Evolutionary conservation across 2,888 invertebrate species (phyloP), one percentile per base, ranked within the genome.

Genomic region (Polymixis flavicincta): DNA sequence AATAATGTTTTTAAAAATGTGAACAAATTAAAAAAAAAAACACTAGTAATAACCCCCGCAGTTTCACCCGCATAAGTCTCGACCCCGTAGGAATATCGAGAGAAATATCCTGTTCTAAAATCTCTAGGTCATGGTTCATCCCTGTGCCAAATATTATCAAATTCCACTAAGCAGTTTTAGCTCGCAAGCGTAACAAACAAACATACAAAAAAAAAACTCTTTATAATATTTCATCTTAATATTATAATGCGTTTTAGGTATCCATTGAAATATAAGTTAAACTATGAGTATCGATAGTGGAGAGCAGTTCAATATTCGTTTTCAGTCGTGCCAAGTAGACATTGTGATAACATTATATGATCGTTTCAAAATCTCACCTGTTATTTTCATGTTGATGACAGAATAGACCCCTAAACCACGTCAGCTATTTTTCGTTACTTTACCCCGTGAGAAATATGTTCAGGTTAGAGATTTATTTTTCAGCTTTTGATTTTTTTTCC

Each of bases 391-490:
- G 5, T 8, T 11, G 66, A n/a, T 67, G 32, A 19, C 22, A 68
- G 72, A 72, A 72, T 72, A 65, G 17, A 28, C 60, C 68, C 63
- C 59, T 2, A 19, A 55, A 64, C 42, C 22, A 64, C 72, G 67
- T 59, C 72, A 55, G n/a, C 54, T 11, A 50, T 72, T 60, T 80
- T 83, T 68, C 42, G 52, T 64, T 55, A 64, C 50, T 67, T n/a
- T 45, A 78, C 50, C 32, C 57, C 28, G 72, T 78, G 59, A 71
- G 59, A 78, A 71, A 72, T 78, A 32, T 72, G 68, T 83, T 83
- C 45, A 80, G 63, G 55, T 54, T 59, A 67, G n/a, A 60, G 55
- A 45, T 78, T 67, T 57, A 82, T 82, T 63, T 70, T 75, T 45
- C 52, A 67, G 55, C 6, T 50, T 75, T 65, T 55, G 17, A 6